phyloP scores from a whole-genome alignment of 64 coral and sea anemone species.

The Actinia equina region DNA sequence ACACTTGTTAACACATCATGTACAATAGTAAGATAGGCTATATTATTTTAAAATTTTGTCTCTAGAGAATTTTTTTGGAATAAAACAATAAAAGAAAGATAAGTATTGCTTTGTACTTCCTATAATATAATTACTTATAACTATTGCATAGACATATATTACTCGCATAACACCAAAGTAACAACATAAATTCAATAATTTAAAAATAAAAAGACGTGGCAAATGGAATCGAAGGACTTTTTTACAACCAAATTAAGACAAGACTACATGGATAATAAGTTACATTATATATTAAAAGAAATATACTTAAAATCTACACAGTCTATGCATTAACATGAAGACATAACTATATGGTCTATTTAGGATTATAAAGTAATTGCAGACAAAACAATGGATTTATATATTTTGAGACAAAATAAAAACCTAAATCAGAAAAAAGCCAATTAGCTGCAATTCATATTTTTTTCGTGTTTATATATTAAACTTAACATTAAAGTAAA shows the following conservation, averaged over 20 bases:
- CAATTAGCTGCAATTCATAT: background rate
- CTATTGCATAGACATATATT: too few species aligned
- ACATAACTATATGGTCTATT: background rate
- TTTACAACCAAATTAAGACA: background rate
- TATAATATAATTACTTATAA: too few species aligned
- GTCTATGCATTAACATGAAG: background rate
- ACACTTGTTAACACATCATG: background rate
- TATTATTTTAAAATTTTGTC: too few species aligned
- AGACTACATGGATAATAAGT: background rate
- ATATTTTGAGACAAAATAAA: background rate
- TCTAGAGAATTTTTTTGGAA: too few species aligned
- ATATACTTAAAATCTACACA: background rate
- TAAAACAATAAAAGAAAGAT: too few species aligned
- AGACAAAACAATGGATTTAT: background rate
- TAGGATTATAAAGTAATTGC: background rate
- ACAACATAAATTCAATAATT: too few species aligned
- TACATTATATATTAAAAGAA: background rate
- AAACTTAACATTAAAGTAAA: background rate
- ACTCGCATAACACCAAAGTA: too few species aligned
- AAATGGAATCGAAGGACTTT: background rate
- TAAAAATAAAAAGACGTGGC: too few species aligned
- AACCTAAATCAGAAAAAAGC: background rate
- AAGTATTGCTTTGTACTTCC: too few species aligned
- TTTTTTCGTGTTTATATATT: background rate
- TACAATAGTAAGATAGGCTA: too few species aligned